A percentile compares a stretch with the other conserved stretches of the same genome.
Conservation (phyloP, 2,888 invertebrate species). For the Glyphotaelius pellucidus region DNA sequence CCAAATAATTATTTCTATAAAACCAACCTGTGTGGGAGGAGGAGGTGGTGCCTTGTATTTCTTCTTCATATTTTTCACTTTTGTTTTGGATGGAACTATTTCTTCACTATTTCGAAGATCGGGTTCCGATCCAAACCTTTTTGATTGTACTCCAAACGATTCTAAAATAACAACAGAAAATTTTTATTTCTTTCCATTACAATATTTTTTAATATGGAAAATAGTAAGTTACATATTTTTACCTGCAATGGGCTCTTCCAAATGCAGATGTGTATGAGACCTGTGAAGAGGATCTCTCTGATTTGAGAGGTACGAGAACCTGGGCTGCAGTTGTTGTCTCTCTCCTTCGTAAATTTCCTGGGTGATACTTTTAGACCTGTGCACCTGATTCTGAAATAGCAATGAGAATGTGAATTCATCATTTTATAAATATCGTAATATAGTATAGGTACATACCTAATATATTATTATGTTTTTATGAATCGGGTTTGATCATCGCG, state of each 20-base stretch:
- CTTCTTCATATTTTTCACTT: constrained; percentile 81
- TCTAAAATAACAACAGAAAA: constrained; percentile 65
- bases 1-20: not conserved
- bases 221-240: not conserved
- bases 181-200: not conserved
- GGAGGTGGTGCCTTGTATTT: constrained; percentile 88
- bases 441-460: no score
- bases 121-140: constrained; percentile 86
- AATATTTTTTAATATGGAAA: no score
- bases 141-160: constrained; percentile 71
- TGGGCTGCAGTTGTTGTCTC: constrained; percentile 55
- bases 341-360: constrained; percentile 62
- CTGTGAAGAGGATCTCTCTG: constrained; percentile 74
- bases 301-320: constrained; percentile 63
- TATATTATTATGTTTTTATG: no score
- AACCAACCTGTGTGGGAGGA: constrained; percentile 73
- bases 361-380: constrained; percentile 73
- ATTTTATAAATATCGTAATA: no score
- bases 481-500: no score
- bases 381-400: constrained; percentile 71
- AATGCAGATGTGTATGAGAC: constrained; percentile 75
- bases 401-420: not conserved
- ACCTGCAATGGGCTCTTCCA: constrained; percentile 69
- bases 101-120: constrained; percentile 79
- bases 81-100: constrained; percentile 69